Percentiles rank a stretch among this genome's conserved stretches.
Evolutionary conservation across 2,888 invertebrate species (phyloP).

Genomic region (Caenorhabditis panamensis): DNA sequence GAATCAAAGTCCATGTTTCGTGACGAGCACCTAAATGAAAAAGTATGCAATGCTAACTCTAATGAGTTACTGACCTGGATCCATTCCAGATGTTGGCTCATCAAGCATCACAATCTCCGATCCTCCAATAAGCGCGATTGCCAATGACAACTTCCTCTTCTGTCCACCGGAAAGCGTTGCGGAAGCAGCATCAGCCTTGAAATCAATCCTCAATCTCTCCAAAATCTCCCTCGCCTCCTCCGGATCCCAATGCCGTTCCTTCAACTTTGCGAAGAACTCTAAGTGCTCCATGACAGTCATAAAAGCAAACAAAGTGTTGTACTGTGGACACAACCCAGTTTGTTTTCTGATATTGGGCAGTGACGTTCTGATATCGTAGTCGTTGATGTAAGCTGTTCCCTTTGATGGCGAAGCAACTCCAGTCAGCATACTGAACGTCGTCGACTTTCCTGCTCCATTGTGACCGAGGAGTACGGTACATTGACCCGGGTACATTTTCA

Average conservation of each 20-base stretch:
- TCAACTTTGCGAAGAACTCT: constrained; percentile 87
- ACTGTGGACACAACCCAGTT: constrained; percentile 92
- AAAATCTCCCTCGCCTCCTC: constrained; percentile 86
- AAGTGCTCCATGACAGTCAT: constrained; percentile 90
- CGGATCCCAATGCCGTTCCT: constrained; percentile 82
- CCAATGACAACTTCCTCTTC: constrained; percentile 88
- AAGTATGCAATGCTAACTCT: too few relatives aligned
- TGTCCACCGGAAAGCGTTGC: constrained; percentile 86
- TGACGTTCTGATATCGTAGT: constrained; percentile 85
- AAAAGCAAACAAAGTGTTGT: constrained; percentile 90
- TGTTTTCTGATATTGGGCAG: constrained; percentile 81
- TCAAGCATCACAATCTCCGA: constrained; percentile 83
- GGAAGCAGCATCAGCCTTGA: constrained; percentile 59
- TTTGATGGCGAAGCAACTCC: constrained; percentile 82
- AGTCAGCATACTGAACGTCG: constrained; percentile 93
- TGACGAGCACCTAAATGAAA: constrained; percentile 83
- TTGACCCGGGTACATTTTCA: constrained; percentile 88
- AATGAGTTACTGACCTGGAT: constrained; percentile 81
- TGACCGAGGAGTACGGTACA: constrained; percentile 86
- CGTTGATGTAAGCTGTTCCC: constrained; percentile 75
- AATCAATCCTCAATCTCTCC: constrained; percentile 83
- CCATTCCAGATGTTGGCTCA: constrained; percentile 83
- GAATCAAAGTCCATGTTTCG: constrained; percentile 88
- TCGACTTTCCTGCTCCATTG: constrained; percentile 93
- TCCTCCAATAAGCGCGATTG: constrained; percentile 87